A percentile compares a stretch with the other conserved stretches of the same genome.
These are phyloP conservation scores for Camponotus floridanus DNA, from an alignment of 1,140 invertebrate genomes.

Conservation along the genomic window DNA sequence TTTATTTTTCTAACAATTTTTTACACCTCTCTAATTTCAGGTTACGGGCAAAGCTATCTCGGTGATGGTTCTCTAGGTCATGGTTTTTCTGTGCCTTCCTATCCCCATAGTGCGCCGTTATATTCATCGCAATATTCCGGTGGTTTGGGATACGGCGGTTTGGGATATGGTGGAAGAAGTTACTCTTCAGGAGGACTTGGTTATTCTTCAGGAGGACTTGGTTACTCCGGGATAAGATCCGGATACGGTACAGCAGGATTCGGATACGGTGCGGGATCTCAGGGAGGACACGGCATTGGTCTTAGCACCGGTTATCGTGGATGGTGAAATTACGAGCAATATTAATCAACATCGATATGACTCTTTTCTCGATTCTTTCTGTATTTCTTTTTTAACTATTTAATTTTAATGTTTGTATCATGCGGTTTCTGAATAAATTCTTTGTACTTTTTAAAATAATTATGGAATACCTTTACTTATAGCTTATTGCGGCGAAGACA, in stretches of 20 bases:
- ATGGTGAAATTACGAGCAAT: too few species aligned
- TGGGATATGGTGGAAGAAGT: not conserved
- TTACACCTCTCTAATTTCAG: conserved; percentile 56
- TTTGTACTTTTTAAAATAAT: too few species aligned
- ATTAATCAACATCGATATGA: too few species aligned
- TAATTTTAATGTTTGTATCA: too few species aligned
- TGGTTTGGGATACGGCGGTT: conserved; percentile 34
- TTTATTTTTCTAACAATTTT: not conserved
- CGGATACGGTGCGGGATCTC: not conserved
- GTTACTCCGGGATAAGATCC: conserved; percentile 29
- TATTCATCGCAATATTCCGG: conserved; percentile 50
- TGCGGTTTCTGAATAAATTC: too few species aligned
- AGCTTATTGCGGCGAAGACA: too few species aligned
- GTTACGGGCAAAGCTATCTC: conserved; percentile 66
- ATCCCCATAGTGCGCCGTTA: conserved; percentile 40
- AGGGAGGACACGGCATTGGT: conserved; percentile 55
- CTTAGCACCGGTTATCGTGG: not conserved
- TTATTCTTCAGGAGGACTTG: not conserved
- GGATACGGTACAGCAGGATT: not conserved
- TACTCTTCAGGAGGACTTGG: not conserved
- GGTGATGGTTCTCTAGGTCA: conserved; percentile 28
- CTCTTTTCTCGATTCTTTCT: too few species aligned
- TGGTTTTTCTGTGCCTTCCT: conserved; percentile 40
- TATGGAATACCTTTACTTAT: too few species aligned
- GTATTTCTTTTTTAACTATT: too few species aligned